Percentiles rank a stretch among this genome's conserved stretches.
Conservation (phyloP, 1,140 invertebrate genomes). For the Bombus confusus region DNA sequence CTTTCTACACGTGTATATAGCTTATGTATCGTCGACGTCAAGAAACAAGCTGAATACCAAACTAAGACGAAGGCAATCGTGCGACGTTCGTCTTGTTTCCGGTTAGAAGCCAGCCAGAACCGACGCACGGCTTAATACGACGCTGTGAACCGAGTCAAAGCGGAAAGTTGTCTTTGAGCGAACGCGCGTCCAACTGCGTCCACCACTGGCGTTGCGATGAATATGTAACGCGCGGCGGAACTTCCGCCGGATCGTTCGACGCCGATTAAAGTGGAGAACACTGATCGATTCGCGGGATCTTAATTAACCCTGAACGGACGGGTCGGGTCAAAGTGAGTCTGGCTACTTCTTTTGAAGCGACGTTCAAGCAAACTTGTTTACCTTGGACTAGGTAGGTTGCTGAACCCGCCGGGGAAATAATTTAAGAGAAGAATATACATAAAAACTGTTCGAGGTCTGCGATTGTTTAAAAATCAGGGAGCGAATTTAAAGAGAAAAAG, state of each 20-base stretch:
- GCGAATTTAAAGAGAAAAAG: too few species aligned
- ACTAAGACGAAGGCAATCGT: slow-evolving; percentile 55
- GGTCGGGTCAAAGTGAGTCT: background rate
- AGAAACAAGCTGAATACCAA: slow-evolving; percentile 57
- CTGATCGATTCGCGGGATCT: slow-evolving; percentile 38
- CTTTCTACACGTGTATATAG: background rate
- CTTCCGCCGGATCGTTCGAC: slow-evolving; percentile 14
- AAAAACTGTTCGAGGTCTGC: background rate
- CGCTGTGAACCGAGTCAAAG: slow-evolving; percentile 17
- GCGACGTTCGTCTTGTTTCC: slow-evolving; percentile 20
- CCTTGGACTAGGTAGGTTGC: background rate
- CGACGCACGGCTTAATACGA: slow-evolving; percentile 16
- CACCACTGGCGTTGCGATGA: slow-evolving; percentile 6
- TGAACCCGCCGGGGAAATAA: background rate
- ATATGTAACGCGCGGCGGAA: slow-evolving; percentile 28
- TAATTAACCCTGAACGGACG: background rate
- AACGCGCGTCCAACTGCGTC: slow-evolving; percentile 7
- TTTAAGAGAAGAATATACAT: background rate
- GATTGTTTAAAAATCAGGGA: too few species aligned
- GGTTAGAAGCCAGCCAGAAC: slow-evolving; percentile 30
- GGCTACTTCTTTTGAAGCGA: background rate
- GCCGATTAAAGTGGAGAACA: slow-evolving; percentile 8
- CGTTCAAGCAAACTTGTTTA: background rate
- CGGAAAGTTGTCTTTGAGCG: slow-evolving; percentile 53
- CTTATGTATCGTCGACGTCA: background rate